Evolutionary conservation across 2,888 invertebrate species (phyloP).

Genomic region (Pristionchus entomophagus): DNA sequence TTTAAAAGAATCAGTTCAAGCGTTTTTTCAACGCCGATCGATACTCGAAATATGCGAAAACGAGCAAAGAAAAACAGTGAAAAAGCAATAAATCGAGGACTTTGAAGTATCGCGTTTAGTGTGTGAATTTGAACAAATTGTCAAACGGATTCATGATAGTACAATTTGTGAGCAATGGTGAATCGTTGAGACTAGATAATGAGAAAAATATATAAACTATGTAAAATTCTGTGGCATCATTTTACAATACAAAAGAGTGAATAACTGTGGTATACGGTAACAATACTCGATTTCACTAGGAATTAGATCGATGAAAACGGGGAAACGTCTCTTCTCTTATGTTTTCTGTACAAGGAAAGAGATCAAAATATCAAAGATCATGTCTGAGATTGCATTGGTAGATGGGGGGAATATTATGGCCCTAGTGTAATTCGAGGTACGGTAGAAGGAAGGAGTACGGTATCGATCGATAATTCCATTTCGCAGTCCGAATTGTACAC

Average conservation of each 20-base stretch:
- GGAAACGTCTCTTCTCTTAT: not conserved
- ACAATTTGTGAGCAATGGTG: not conserved
- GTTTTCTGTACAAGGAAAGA: not conserved
- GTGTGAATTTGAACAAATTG: not conserved
- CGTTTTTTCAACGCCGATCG: not conserved
- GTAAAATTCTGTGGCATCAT: not conserved
- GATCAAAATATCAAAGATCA: conserved; percentile 11
- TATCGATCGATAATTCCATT: not conserved
- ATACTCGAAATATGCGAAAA: not conserved
- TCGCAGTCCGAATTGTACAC: conserved; percentile 83
- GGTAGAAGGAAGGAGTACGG: conserved; percentile 28
- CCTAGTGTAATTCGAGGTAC: not conserved
- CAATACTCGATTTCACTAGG: not conserved
- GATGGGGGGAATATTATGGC: not conserved
- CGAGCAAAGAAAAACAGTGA: not conserved
- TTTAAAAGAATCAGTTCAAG: not conserved
- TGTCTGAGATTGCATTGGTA: not conserved
- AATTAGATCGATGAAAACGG: conserved; percentile 11
- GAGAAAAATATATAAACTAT: not conserved
- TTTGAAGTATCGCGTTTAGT: not conserved
- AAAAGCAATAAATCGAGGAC: not conserved
- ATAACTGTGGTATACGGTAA: not conserved
- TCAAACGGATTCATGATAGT: not conserved
- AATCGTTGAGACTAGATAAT: not conserved
- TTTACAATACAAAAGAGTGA: not conserved